Evolutionary conservation across 2,888 invertebrate species (phyloP).

Genomic region (Furcula furcula): DNA sequence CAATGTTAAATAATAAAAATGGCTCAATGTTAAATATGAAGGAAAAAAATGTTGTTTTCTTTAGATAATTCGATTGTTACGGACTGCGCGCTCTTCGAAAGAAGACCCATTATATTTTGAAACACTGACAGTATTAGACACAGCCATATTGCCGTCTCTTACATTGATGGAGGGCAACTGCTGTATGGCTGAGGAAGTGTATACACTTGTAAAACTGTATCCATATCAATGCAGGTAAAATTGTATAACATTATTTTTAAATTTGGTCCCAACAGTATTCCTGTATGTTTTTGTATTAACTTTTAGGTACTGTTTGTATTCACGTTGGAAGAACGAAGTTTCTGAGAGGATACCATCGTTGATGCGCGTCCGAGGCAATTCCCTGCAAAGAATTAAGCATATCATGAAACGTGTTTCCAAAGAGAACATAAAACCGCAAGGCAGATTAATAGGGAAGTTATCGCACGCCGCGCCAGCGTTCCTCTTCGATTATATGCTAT

Average conservation of each 20-base stretch:
- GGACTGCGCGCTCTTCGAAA: constrained; percentile 55
- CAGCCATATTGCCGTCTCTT: constrained; percentile 93
- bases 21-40: no score
- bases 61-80: constrained; percentile 71
- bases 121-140: constrained; percentile 92
- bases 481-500: constrained; percentile 95
- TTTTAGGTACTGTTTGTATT: constrained; percentile 91
- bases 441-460: constrained; percentile 97
- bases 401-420: constrained; percentile 99
- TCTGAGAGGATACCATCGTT: constrained; percentile 89
- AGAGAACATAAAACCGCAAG: constrained; percentile 98
- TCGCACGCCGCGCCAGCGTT: constrained; percentile 98
- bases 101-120: constrained; percentile 88
- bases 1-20: no score
- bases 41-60: background rate
- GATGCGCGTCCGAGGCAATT: constrained; percentile 91
- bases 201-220: constrained; percentile 92
- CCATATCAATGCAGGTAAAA: constrained; percentile 90
- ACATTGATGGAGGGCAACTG: constrained; percentile 97
- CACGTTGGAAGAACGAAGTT: constrained; percentile 96
- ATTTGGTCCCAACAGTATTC: background rate
- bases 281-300: background rate
- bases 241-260: constrained; percentile 3
- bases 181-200: constrained; percentile 97
- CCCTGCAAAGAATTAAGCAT: constrained; percentile 95